Evolutionary conservation across 2,888 invertebrate genomes (phyloP), one percentile per base, ranked within the genome.

Genomic region (Noctua comes): DNA sequence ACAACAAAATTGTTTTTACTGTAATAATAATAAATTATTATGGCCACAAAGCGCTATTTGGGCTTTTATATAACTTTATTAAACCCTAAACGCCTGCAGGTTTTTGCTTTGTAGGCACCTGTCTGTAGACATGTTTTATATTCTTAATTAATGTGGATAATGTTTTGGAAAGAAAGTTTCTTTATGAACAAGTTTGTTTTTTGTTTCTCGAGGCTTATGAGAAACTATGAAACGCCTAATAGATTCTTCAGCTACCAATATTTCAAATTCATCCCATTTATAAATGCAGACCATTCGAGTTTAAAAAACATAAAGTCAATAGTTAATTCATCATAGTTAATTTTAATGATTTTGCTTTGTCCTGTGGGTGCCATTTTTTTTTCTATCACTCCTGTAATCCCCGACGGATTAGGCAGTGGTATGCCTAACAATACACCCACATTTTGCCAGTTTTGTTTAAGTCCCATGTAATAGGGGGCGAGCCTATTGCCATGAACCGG

Each of bases 61-160:
- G 36, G 59, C 73, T 68, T 77, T 82, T 81, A 86, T 79, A 81
- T 79, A 84, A 77, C 72, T 79, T 86, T 82, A 88, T 88, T 86
- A 86, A 87, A 77, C 73, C 73, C 54, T 75, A 73, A 83, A 82
- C 68, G 79, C 82, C 79, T 79, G 31, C 36, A 82, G 77, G 68
- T 57, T 84, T 79, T 80, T 72, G 54, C 66, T 65, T 80, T 43
- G 76, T 64, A 77, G 64, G 68, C 68, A 82, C 69, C 79, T 82
- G 73, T 66, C 64, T 68, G 21, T 57, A 84, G 48, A 59, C 68
- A 73, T 68, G 82, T 85, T 88, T 85, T 82, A 77, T 78, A 62
- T 83, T 83, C 77, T 81, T 81, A 81, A 81, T 84, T 78, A 84
- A 88, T 88, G 82, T 86, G 85, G 85, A 88, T 87, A 88, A 77